Evolutionary conservation across 2,888 invertebrate species (phyloP).

Genomic region (Cryptus armator): DNA sequence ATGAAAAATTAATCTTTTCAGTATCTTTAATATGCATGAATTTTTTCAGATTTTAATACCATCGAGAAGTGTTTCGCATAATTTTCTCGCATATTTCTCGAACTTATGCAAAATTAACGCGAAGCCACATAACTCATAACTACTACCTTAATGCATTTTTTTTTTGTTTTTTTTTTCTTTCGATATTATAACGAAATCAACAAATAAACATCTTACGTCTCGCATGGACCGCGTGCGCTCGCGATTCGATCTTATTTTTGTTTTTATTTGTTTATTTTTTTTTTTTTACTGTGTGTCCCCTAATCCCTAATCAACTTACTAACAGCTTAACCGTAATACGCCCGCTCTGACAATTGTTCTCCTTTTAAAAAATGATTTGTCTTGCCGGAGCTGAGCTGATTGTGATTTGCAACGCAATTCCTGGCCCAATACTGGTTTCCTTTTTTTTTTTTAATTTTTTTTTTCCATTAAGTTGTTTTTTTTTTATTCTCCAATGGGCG

Average conservation of each 20-base stretch:
- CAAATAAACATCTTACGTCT: slow-evolving; percentile 15
- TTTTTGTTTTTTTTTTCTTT: slow-evolving; percentile 23
- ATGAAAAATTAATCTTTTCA: no score
- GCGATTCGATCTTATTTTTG: slow-evolving; percentile 53
- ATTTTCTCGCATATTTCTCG: no score
- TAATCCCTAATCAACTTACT: slow-evolving; percentile 82
- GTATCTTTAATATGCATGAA: no score
- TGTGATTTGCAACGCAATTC: slow-evolving; percentile 85
- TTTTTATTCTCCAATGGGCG: slow-evolving; percentile 71
- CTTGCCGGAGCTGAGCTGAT: slow-evolving; percentile 85
- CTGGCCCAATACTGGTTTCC: slow-evolving; percentile 83
- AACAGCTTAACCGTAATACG: slow-evolving; percentile 83
- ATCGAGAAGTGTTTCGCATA: no score
- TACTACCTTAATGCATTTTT: neutral
- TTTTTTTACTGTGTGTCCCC: slow-evolving; percentile 73
- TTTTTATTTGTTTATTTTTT: slow-evolving; percentile 58
- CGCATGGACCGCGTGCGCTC: slow-evolving; percentile 59
- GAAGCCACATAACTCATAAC: no score
- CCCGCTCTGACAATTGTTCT: slow-evolving; percentile 84
- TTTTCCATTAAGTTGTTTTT: slow-evolving; percentile 67
- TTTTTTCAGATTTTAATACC: no score
- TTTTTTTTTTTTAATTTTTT: slow-evolving; percentile 68
- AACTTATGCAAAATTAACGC: no score
- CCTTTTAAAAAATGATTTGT: slow-evolving; percentile 81
- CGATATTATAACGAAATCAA: neutral